Evolutionary conservation across 2,888 invertebrate species (phyloP).

Genomic region (Amiota communis): DNA sequence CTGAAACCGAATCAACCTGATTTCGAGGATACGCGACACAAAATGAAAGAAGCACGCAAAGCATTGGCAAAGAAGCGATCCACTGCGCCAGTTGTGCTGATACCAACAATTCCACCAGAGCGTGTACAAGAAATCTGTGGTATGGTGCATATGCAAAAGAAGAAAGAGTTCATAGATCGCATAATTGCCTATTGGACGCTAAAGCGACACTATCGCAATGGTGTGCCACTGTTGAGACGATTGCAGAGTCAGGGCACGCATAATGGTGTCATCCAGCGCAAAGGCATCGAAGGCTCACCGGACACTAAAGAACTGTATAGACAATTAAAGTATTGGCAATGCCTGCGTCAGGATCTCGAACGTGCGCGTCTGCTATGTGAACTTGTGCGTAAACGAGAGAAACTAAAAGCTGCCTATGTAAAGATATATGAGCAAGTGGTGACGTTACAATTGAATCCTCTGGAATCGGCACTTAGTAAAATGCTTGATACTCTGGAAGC

Average conservation of each 20-base stretch:
- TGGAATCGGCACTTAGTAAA: constrained; percentile 84
- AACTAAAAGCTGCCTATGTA: constrained; percentile 90
- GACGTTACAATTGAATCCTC: constrained; percentile 86
- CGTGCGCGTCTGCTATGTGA: constrained; percentile 93
- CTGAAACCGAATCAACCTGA: constrained; percentile 73
- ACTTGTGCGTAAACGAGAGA: constrained; percentile 95
- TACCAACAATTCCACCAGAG: constrained; percentile 93
- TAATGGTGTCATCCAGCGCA: constrained; percentile 74
- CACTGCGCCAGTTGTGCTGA: constrained; percentile 91
- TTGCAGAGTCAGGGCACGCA: constrained; percentile 79
- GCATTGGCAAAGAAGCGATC: constrained; percentile 91
- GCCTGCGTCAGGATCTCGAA: constrained; percentile 94
- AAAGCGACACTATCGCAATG: constrained; percentile 94
- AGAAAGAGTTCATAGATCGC: constrained; percentile 89
- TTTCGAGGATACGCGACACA: constrained; percentile 81
- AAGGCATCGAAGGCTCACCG: constrained; percentile 77
- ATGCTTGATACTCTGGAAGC: constrained; percentile 84
- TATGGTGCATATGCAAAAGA: constrained; percentile 82
- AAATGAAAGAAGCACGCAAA: constrained; percentile 90
- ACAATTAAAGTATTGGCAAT: constrained; percentile 94
- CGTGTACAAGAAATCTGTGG: constrained; percentile 90
- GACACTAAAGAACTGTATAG: constrained; percentile 85
- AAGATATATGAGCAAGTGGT: constrained; percentile 86
- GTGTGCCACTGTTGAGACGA: constrained; percentile 92
- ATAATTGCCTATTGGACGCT: constrained; percentile 97